Evolutionary conservation across 2,113 vertebrate species (phyloP).

Genomic region (Embiotoca jacksoni): DNA sequence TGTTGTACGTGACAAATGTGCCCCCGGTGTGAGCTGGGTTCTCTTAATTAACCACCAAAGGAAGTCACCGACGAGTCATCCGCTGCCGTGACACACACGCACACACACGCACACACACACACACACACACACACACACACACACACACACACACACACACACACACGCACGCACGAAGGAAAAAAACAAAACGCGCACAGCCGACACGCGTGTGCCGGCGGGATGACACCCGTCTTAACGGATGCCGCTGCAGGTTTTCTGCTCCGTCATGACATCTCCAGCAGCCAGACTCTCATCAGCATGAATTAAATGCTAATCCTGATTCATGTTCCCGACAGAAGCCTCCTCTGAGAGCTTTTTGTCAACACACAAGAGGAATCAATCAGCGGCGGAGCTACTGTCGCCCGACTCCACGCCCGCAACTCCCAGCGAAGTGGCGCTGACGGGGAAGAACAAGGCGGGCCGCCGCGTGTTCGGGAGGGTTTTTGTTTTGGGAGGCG

Average conservation of each 20-base stretch:
- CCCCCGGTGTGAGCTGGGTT: neutral
- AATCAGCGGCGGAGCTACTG: conserved; percentile 35
- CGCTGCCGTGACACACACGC: conserved; percentile 5
- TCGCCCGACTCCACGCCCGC: conserved; percentile 12
- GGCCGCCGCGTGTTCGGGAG: neutral
- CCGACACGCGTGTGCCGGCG: neutral
- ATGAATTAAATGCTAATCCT: conserved; percentile 67
- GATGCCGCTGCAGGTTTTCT: conserved; percentile 37
- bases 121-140: neutral
- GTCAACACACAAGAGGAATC: conserved; percentile 47
- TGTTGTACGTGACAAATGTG: conserved; percentile 9
- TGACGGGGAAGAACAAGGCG: conserved; percentile 20
- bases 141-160: too few species aligned
- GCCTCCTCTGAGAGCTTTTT: conserved; percentile 49
- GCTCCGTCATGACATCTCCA: conserved; percentile 48
- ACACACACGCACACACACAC: too few species aligned
- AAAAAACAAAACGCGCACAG: too few species aligned
- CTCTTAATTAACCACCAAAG: conserved; percentile 46
- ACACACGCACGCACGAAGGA: neutral
- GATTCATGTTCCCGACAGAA: conserved; percentile 31
- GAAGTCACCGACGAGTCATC: conserved; percentile 38
- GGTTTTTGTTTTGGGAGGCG: neutral
- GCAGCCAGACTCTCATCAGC: conserved; percentile 38
- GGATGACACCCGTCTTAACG: conserved; percentile 46
- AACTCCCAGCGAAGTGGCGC: neutral